These are phyloP conservation scores for Falco punctatus DNA, from an alignment of 2,113 vertebrate species.

Conservation along the genomic window DNA sequence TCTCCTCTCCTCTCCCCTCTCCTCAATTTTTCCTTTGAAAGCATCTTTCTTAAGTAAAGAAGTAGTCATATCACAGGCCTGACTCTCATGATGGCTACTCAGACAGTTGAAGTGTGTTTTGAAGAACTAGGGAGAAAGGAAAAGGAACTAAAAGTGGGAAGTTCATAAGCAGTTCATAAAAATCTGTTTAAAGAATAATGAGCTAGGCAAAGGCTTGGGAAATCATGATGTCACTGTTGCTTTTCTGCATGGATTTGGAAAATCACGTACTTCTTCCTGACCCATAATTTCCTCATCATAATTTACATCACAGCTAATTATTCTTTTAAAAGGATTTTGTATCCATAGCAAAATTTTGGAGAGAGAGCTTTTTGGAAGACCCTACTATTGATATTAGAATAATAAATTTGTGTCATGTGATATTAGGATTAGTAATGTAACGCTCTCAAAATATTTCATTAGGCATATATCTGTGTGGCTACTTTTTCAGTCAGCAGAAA, in stretches of 20 bases:
- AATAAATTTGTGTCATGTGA: background rate
- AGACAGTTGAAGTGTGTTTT: background rate
- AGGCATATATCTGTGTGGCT: background rate
- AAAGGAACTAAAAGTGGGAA: background rate
- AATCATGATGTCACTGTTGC: background rate
- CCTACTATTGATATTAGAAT: background rate
- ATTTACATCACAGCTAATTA: background rate
- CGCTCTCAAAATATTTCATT: background rate
- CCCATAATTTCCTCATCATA: background rate
- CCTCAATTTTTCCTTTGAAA: background rate
- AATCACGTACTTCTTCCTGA: accelerated
- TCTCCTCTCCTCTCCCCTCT: too few species aligned
- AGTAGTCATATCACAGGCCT: background rate
- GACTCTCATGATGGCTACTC: background rate
- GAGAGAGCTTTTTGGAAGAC: background rate
- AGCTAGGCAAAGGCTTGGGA: background rate
- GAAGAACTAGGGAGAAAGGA: background rate
- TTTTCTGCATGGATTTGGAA: background rate
- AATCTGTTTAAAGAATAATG: background rate
- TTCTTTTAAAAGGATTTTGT: background rate
- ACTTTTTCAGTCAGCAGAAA: background rate
- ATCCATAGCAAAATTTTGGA: background rate
- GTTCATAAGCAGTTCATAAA: background rate
- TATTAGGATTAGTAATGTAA: background rate
- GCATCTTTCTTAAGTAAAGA: background rate